Conservation (phyloP, 92 coral and sea anemone species). For the Hydrozoanthus gracilis region DNA sequence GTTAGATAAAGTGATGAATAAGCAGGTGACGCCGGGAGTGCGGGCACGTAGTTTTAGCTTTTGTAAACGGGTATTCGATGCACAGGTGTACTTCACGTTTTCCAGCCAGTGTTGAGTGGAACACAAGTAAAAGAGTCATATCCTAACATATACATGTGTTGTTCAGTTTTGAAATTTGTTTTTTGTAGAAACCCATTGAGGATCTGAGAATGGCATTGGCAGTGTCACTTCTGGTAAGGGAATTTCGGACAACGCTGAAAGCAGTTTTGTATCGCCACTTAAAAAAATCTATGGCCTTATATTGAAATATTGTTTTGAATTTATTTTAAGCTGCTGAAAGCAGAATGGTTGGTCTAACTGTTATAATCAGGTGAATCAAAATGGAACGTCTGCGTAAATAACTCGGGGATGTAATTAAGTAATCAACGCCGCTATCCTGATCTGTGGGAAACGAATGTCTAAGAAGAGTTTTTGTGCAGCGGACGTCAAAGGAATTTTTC, state of each 20-base stretch:
- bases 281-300: not conserved
- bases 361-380: slow-evolving; percentile 1
- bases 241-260: slow-evolving; percentile 4
- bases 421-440: slow-evolving; percentile 2
- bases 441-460: not conserved
- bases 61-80: not conserved
- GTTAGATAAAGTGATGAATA: not conserved
- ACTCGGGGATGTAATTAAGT: not conserved
- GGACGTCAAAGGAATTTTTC: slow-evolving; percentile 1
- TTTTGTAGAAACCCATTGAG: slow-evolving; percentile 3
- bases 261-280: not conserved
- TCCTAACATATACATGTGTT: not conserved
- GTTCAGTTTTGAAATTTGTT: slow-evolving; percentile 4
- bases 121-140: not conserved
- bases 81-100: not conserved
- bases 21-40: slow-evolving; percentile 1
- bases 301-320: slow-evolving; percentile 4
- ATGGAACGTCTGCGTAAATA: slow-evolving; percentile 1
- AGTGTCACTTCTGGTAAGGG: slow-evolving; percentile 10
- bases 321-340: not conserved
- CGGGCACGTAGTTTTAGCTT: not conserved
- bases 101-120: not conserved
- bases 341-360: slow-evolving; percentile 7
- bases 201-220: slow-evolving; percentile 6
- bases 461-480: slow-evolving; percentile 4